Conservation (phyloP, 2,113 vertebrate genomes). For the Perca fluviatilis region DNA sequence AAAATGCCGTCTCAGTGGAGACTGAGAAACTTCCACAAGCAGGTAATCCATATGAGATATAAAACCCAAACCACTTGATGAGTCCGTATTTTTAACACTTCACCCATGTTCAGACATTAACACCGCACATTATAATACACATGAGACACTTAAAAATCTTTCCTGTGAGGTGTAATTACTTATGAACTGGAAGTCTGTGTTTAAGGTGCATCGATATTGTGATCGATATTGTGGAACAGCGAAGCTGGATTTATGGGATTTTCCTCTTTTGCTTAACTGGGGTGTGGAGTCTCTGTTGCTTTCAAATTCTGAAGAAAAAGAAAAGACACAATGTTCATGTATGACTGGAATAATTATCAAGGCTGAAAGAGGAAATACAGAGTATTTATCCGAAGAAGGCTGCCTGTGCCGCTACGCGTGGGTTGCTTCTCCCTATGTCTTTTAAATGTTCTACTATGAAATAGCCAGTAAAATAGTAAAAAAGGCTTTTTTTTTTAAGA, state of each 20-base stretch:
- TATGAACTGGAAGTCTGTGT: slow-evolving; percentile 35
- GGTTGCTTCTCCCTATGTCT: too few species aligned
- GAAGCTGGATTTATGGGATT: not conserved
- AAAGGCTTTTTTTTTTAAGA: too few species aligned
- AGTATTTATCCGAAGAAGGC: not conserved
- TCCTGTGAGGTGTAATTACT: slow-evolving; percentile 37
- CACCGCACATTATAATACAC: slow-evolving; percentile 43
- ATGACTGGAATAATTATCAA: not conserved
- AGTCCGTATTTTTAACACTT: slow-evolving; percentile 21
- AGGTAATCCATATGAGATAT: slow-evolving; percentile 28
- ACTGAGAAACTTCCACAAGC: slow-evolving; percentile 34
- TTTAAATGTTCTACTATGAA: too few species aligned
- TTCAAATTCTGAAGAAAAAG: slow-evolving; percentile 60
- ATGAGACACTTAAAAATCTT: slow-evolving; percentile 22
- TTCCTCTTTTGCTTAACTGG: slow-evolving; percentile 42
- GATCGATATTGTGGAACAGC: not conserved
- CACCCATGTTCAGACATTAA: slow-evolving; percentile 13
- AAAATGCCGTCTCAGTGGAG: slow-evolving; percentile 15
- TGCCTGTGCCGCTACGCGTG: too few species aligned
- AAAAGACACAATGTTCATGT: slow-evolving; percentile 10
- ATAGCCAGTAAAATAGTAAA: too few species aligned
- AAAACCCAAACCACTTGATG: not conserved
- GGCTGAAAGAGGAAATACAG: not conserved
- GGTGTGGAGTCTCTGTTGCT: slow-evolving; percentile 59
- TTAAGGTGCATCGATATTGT: slow-evolving; percentile 2